Evolutionary conservation across 2,797 vertebrate genomes (phyloP).

Genomic region (Petrocephalus sullivani): DNA sequence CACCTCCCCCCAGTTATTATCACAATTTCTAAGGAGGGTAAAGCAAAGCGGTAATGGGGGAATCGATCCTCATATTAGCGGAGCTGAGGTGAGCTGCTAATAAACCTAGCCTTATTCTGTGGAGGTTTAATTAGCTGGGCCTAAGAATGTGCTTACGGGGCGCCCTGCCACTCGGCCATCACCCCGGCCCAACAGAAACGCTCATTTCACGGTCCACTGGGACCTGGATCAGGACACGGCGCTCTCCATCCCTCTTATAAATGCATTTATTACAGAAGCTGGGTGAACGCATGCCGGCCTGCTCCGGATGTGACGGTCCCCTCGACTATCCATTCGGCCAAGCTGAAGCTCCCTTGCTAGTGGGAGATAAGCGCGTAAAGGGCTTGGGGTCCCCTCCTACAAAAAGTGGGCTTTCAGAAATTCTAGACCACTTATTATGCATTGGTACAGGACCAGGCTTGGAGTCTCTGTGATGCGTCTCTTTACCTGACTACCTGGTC

Average conservation of each 20-base stretch:
- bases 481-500: background rate
- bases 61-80: slow-evolving; percentile 65
- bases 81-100: slow-evolving; percentile 61
- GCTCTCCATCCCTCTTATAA: slow-evolving; percentile 55
- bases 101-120: slow-evolving; percentile 62
- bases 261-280: slow-evolving; percentile 55
- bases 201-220: slow-evolving; percentile 61
- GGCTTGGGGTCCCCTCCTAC: background rate
- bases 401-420: background rate
- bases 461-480: background rate
- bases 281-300: slow-evolving; percentile 41
- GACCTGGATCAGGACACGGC: slow-evolving; percentile 51
- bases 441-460: background rate
- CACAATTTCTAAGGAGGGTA: slow-evolving; percentile 42
- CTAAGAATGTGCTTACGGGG: slow-evolving; percentile 70
- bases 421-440: background rate
- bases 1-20: slow-evolving; percentile 43
- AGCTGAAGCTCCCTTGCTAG: background rate
- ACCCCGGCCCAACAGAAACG: slow-evolving; percentile 32
- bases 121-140: slow-evolving; percentile 67
- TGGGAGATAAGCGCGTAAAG: background rate
- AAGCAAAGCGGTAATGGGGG: slow-evolving; percentile 59
- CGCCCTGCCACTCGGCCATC: slow-evolving; percentile 57
- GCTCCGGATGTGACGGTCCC: background rate
- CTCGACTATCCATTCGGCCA: background rate